Base-by-base conservation (phyloP, 2,888 invertebrate genomes). In the Yponomeuta cagnagella region DNA sequence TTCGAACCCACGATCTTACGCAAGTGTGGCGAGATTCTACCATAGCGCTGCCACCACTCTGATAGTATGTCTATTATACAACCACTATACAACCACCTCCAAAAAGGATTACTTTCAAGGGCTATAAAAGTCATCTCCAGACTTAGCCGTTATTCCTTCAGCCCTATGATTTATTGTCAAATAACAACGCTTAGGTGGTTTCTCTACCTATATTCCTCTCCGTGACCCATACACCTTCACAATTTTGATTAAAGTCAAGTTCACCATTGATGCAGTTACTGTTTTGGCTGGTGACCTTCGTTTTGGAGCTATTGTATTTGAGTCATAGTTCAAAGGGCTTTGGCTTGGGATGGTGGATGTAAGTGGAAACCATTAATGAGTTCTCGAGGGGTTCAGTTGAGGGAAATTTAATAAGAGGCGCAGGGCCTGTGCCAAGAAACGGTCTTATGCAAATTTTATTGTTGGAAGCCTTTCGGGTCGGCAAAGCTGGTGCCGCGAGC, bases 361-460 rank as follows among this genome's bases (percentile, higher is more conserved):
- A 86, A 89, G 86, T 86, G 86, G 86, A 87, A 90, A 89, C 90
- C 91, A 89, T 90, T 91, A 91, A 91, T 91, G 91, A 91, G 86
- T 88, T 88, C 83, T 81, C 79, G 87, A 87, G 89, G 90, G 90
- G 89, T 83, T 65, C 65, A 30, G 30, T 10, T 12, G 37, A 43
- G 65, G 83, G 90, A 91, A 91, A 91, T 91, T 91, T 91, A 91
- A 91, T 91, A 91, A 91, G 90, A 89, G 15, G 52, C 85, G 85
- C 85, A 79, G 84, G 82, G 83, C 80, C 83, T 78, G 86, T 82
- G 88, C 85, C 84, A 82, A 83, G 86, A 83, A 85, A 86, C 89
- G 91, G 89, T 90, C 89, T 91, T 91, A 91, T 91, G 91, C 89
- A 90, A 91, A 90, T 91, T 91, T 91, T 91, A 91, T 90, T 85